Evolutionary conservation across 2,113 vertebrate genomes (phyloP), one percentile per base, ranked within the genome.

Genomic region (Phodopus roborovskii): DNA sequence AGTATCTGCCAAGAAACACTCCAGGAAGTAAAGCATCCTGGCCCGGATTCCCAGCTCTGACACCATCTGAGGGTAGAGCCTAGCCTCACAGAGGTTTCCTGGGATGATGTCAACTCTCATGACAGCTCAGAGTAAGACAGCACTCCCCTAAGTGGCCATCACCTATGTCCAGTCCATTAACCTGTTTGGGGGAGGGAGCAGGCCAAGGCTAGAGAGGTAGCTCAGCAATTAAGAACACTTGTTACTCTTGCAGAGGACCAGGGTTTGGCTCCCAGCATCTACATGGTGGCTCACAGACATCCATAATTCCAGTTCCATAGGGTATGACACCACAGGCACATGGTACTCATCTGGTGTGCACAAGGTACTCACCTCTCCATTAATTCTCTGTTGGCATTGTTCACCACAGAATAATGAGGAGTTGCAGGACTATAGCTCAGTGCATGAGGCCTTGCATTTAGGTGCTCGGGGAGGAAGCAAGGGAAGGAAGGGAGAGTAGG

Each of bases 1-100:
- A 78, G 30, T 58, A 7, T 83, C 71, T 92, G 68, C 88, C 48
- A 16, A 91, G 77, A 86, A 74, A 95, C 74, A 66, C 92, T 87
- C 92, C 90, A 87, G 86, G 22, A 95, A 92, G 74, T 50, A 58
- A 64, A 86, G 88, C 13, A 33, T n/a, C 36, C 24, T 62, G 13
- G 20, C 58, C 50, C 84, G 71, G 60, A 28, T 26, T 75, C 68
- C 85, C 79, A 78, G 73, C 53, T 56, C 90, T 53, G 50, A 83
- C 73, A 66, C 64, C 90, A 87, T 30, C 13, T 30, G 50, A 96
- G 17, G 17, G 50, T 8, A 48, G 79, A 68, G 16, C 15, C 36
- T 50, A 53, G 79, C 74, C 13, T 82, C 60, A 8, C 15, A 70
- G 84, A 88, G 78, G 86, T 68, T 66, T 94, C 56, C 82, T 56